Conservation (phyloP, 2,113 vertebrate genomes). For the Cebidichthys violaceus region DNA sequence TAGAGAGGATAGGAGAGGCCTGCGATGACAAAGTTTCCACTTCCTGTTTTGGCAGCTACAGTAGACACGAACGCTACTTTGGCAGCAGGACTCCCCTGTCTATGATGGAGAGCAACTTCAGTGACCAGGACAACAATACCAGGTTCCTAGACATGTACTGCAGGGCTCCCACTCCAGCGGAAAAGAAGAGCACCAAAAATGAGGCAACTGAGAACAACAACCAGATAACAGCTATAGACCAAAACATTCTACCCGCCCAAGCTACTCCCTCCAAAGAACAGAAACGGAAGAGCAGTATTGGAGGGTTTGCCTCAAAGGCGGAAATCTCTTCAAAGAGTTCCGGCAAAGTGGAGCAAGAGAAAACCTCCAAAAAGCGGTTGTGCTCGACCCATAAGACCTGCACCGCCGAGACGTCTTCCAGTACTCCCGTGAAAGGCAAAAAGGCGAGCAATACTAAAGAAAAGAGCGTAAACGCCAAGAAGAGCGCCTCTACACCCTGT, state of each 20-base stretch:
- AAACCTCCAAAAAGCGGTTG: conserved; percentile 86
- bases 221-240: conserved; percentile 91
- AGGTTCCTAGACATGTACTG: conserved; percentile 82
- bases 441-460: conserved; percentile 80
- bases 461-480: conserved; percentile 83
- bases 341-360: conserved; percentile 87
- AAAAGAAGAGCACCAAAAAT: conserved; percentile 81
- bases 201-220: conserved; percentile 95
- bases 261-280: conserved; percentile 90
- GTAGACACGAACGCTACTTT: conserved; percentile 87
- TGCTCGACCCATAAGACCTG: conserved; percentile 83
- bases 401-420: conserved; percentile 81
- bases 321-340: conserved; percentile 82
- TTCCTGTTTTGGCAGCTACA: conserved; percentile 91
- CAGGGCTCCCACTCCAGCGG: conserved; percentile 83
- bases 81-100: conserved; percentile 90
- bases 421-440: conserved; percentile 84
- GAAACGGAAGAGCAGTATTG: conserved; percentile 81
- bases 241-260: conserved; percentile 85
- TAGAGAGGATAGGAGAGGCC: conserved; percentile 94
- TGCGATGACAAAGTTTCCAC: conserved; percentile 92
- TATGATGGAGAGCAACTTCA: conserved; percentile 89
- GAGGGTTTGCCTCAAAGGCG: conserved; percentile 78
- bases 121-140: conserved; percentile 83
- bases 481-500: conserved; percentile 82